A percentile compares a stretch with the other conserved stretches of the same genome.
Evolutionary conservation across 2,113 vertebrate genomes (phyloP).

Genomic region (Dasyurus viverrinus): DNA sequence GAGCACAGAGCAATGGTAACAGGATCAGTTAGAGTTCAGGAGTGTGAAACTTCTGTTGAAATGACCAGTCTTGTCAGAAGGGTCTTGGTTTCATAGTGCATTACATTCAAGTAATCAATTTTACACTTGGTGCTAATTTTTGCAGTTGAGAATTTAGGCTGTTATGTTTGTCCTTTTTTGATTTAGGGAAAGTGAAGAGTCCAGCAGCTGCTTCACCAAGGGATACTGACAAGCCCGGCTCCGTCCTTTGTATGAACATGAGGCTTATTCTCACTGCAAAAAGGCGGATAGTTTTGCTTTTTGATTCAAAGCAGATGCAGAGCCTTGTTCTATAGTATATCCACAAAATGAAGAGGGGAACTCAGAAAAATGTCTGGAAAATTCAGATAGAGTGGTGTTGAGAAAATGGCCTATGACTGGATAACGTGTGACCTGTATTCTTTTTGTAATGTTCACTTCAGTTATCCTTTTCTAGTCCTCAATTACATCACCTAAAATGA

Average conservation of each 20-base stretch:
- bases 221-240: background rate
- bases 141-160: conserved; percentile 31
- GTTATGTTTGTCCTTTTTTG: conserved; percentile 24
- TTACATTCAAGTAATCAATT: conserved; percentile 40
- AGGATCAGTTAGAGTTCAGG: conserved; percentile 56
- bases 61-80: conserved; percentile 44
- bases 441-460: background rate
- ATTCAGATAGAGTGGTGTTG: background rate
- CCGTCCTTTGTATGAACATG: conserved; percentile 14
- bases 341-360: background rate
- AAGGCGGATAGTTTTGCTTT: background rate
- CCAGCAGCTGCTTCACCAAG: background rate
- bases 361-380: conserved; percentile 16
- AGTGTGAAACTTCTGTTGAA: conserved; percentile 66
- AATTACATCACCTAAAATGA: conserved; percentile 7
- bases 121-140: background rate
- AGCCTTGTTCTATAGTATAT: conserved; percentile 1
- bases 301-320: conserved; percentile 45
- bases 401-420: background rate
- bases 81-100: conserved; percentile 34
- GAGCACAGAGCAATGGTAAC: conserved; percentile 66
- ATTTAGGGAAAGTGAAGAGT: background rate
- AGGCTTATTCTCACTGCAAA: conserved; percentile 31
- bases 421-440: background rate
- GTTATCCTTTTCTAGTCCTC: conserved; percentile 30